Conservation (phyloP, 2,888 invertebrate species). For the Macaria liturata region DNA sequence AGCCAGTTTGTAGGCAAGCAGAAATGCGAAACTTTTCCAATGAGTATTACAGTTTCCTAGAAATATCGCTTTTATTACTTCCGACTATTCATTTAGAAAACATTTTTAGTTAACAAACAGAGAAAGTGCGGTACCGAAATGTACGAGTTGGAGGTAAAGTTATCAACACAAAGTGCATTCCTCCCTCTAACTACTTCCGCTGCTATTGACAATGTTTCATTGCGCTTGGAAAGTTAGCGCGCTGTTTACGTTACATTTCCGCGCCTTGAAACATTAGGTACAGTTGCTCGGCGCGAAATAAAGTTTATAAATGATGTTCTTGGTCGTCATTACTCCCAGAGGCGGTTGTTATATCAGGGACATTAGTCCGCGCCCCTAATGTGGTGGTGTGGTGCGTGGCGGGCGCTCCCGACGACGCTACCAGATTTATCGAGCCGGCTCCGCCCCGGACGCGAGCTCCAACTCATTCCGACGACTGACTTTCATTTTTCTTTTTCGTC, state of each 20-base stretch:
- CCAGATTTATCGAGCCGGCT: constrained; percentile 59
- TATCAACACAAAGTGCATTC: constrained; percentile 3
- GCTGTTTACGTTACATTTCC: constrained; percentile 33
- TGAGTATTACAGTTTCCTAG: too few species aligned
- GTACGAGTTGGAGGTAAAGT: background rate
- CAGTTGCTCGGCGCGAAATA: constrained; percentile 31
- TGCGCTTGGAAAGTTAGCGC: constrained; percentile 15
- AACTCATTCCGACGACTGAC: constrained; percentile 54
- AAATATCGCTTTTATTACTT: too few species aligned
- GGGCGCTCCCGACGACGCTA: constrained; percentile 58
- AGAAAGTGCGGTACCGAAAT: too few species aligned
- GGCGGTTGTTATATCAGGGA: constrained; percentile 53
- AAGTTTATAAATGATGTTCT: constrained; percentile 39
- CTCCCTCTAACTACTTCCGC: constrained; percentile 13
- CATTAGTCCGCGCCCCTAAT: constrained; percentile 60
- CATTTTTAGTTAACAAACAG: too few species aligned
- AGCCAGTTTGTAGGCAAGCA: too few species aligned
- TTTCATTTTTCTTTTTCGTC: constrained; percentile 56
- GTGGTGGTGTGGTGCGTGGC: constrained; percentile 58
- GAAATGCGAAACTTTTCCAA: too few species aligned
- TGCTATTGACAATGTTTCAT: constrained; percentile 19
- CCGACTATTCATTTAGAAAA: too few species aligned
- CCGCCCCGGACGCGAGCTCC: constrained; percentile 46
- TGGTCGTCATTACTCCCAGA: constrained; percentile 38
- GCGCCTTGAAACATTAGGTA: constrained; percentile 28